phyloP scores from a whole-genome alignment of 2,888 invertebrate species.

The Rhagium mordax region DNA sequence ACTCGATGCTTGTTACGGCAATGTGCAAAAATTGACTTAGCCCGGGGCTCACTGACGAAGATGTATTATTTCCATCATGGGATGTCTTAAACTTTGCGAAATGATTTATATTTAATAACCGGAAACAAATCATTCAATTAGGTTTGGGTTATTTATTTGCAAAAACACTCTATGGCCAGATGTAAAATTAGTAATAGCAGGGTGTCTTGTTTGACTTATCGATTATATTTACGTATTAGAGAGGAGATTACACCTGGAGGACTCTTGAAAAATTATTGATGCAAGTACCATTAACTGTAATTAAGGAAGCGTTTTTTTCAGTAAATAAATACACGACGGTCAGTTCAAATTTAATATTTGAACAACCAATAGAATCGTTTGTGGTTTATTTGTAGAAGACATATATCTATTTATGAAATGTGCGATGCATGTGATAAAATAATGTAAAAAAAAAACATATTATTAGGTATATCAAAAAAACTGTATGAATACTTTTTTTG shows the following conservation, averaged over 20 bases:
- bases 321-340: too few relatives aligned
- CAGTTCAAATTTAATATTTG: too few relatives aligned
- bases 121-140: slow-evolving; percentile 29
- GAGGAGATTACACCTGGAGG: slow-evolving; percentile 1
- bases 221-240: background rate
- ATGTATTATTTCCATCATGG: slow-evolving; percentile 4
- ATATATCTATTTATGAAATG: too few relatives aligned
- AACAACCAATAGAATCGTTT: too few relatives aligned
- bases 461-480: too few relatives aligned
- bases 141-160: slow-evolving; percentile 22
- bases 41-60: slow-evolving; percentile 7
- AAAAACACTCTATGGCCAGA: slow-evolving; percentile 3
- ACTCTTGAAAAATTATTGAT: background rate
- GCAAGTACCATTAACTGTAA: background rate
- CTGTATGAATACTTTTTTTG: too few relatives aligned
- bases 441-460: too few relatives aligned
- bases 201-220: background rate
- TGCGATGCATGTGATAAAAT: too few relatives aligned
- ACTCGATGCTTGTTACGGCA: background rate
- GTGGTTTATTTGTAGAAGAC: too few relatives aligned
- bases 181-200: slow-evolving; percentile 10
- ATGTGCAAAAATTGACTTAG: slow-evolving; percentile 1
- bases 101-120: slow-evolving; percentile 30
- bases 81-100: background rate
- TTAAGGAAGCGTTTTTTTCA: too few relatives aligned